These are phyloP conservation scores for Pristionchus fissidentatus DNA, from an alignment of 2,888 invertebrate genomes.

Conservation along the genomic window DNA sequence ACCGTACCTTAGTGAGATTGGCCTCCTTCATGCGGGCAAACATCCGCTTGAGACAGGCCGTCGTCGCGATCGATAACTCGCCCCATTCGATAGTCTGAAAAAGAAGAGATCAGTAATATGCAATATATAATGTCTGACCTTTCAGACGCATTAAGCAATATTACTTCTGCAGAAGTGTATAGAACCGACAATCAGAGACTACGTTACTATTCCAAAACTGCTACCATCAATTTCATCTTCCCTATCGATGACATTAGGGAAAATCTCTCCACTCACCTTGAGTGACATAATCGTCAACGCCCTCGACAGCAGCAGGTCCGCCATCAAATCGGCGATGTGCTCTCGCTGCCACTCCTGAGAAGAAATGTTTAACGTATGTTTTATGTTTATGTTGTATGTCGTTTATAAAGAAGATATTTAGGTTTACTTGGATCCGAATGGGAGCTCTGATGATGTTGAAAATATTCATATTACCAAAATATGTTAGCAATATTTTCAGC, in stretches of 20 bases:
- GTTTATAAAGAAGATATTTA: too few species aligned
- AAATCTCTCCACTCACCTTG: constrained; percentile 51
- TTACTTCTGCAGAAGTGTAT: neutral
- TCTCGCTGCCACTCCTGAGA: constrained; percentile 40
- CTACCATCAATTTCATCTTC: neutral
- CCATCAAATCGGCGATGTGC: constrained; percentile 55
- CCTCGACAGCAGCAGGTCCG: constrained; percentile 55
- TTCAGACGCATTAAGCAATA: neutral
- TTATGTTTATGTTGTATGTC: constrained; percentile 50
- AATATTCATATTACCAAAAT: too few species aligned
- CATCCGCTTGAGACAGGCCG: constrained; percentile 54
- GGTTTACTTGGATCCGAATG: too few species aligned
- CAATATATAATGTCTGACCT: neutral
- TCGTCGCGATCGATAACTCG: constrained; percentile 50
- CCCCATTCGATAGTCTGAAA: constrained; percentile 64
- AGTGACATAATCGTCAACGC: constrained; percentile 59
- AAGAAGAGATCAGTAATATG: neutral
- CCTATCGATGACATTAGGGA: too few species aligned
- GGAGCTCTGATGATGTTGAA: too few species aligned
- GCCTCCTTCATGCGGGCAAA: constrained; percentile 55
- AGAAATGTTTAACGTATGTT: neutral
- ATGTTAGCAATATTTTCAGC: too few species aligned
- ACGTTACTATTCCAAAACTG: too few species aligned
- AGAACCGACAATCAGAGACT: too few species aligned
- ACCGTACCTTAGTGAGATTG: constrained; percentile 31